Base-by-base conservation (phyloP, 2,797 vertebrate genomes). In the Heterohyrax brucei region DNA sequence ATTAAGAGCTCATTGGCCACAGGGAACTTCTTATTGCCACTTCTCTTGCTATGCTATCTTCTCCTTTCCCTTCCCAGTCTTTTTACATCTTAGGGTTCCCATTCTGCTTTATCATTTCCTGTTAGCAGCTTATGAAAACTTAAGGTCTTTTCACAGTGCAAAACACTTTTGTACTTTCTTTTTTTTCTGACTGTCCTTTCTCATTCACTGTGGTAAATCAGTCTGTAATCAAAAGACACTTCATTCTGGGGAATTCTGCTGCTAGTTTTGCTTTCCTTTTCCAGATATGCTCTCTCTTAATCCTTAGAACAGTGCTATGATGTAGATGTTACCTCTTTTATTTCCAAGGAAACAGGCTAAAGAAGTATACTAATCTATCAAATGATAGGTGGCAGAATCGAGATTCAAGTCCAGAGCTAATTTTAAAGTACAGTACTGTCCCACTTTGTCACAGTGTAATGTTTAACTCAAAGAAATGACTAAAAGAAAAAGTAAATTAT, bases 141-240 rank as follows among this genome's bases (percentile, higher is more conserved):
- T 70, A 80, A 39, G 53, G 24, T 56, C 68, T 56, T 89, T 61
- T 77, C 39, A 21, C 22, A 73, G 44, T 12, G 12, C 33, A 59
- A 30, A 88, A 28, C 14, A 81, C 14, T 81, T 92, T 92, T 82
- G n/a, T 77, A 14, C 46, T 5, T 50, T 14, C n/a, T n/a, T 70
- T 26, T 30, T 4, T 77, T 93, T 81, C 39, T 46, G 14, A 28
- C 18, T 66, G 79, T 68, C 19, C 22, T 7, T 94, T 86, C 64
- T 46, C 26, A 33, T 72, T 93, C 53, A 24, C n/a, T 62, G 64
- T 76, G 53, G 44, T 70, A 30, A 70, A 18, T 77, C 78, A 61
- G 78, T 91, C 48, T 66, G 46, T 87, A 46, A 82, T 87, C 62
- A 90, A 77, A 92, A 88, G 50, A 86, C 44, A 22, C 46, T 48